These are phyloP conservation scores for Pseudopodoces humilis DNA, from an alignment of 2,113 vertebrate genomes.

Conservation along the genomic window DNA sequence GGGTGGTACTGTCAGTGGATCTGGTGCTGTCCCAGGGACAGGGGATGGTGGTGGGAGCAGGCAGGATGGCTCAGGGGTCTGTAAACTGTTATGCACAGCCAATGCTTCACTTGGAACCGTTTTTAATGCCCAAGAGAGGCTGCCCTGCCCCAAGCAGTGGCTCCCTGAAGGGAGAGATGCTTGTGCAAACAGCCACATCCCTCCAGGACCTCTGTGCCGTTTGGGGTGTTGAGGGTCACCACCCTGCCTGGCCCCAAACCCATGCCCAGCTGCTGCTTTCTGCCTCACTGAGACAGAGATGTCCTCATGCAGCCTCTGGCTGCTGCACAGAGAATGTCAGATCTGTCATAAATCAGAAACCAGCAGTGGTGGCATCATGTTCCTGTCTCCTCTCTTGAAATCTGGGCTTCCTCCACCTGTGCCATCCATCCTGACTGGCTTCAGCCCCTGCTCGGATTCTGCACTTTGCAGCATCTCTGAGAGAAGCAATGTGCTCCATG, in stretches of 20 bases:
- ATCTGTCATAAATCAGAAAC: not conserved
- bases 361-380: rapidly evolving
- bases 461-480: not conserved
- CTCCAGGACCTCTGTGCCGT: not conserved
- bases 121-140: not conserved
- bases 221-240: not conserved
- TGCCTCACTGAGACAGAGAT: not conserved
- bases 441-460: not conserved
- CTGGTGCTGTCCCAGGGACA: not conserved
- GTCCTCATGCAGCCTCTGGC: not conserved
- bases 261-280: not conserved
- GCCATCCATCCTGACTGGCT: not conserved
- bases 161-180: not conserved
- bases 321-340: not conserved
- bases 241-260: not conserved
- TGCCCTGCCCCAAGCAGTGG: not conserved
- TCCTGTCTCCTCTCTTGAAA: not conserved
- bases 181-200: not conserved
- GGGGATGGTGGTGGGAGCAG: rapidly evolving
- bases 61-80: not conserved
- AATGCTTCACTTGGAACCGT: not conserved
- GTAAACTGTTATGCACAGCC: not conserved
- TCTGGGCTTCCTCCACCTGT: not conserved
- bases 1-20: not conserved
- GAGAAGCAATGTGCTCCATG: not conserved